Evolutionary conservation across 2,113 vertebrate genomes (phyloP), one percentile per base, ranked within the genome.

Genomic region (Neopipo cinnamomea): DNA sequence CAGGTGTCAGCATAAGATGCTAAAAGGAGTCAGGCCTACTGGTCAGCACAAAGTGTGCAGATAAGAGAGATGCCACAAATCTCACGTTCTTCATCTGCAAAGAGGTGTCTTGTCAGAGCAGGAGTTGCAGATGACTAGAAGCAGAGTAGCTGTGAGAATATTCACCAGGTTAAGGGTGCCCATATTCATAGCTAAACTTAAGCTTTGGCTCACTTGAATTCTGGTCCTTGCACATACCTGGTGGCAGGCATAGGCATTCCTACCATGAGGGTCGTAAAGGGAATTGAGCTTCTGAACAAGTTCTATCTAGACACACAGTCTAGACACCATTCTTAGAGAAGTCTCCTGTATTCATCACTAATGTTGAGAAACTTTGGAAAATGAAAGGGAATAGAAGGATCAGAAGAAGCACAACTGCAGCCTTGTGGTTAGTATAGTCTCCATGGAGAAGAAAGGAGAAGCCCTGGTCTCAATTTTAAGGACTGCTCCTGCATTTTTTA

Each of bases 181-280:
- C 9, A 2, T 73, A 37, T 72, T 49, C 22, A 24, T 18, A 63
- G 33, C 33, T 47, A 17, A 77, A 4, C 25, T 73, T 39, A 39
- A 73, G 10, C 25, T 84, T 23, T 65, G 42, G 17, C 25, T 70
- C 77, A 15, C 22, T 65, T 76, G 27, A 11, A 68, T 73, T 61
- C 44, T 28, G 28, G 30, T 42, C 56, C 15, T 25, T 50, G 9
- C 52, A 63, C 37, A 63, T 28, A 63, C 17, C 61, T 44, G 42
- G 44, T n/a, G 84, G 44, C 42, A 72, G 23, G 12, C 6, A 1
- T 0, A 67, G 63, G 17, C 53, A 25, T 44, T 88, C 20, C 33
- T 9, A 20, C 24, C 41, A 13, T 5, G 6, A 42, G 8, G 9
- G 53, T 33, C 2, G 0, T 18, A 11, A 11, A 52, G 21, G 37